Evolutionary conservation across 30 jellyfish, hydroid and myxozoan species (phyloP).

Genomic region (Nemopilema nomurai): DNA sequence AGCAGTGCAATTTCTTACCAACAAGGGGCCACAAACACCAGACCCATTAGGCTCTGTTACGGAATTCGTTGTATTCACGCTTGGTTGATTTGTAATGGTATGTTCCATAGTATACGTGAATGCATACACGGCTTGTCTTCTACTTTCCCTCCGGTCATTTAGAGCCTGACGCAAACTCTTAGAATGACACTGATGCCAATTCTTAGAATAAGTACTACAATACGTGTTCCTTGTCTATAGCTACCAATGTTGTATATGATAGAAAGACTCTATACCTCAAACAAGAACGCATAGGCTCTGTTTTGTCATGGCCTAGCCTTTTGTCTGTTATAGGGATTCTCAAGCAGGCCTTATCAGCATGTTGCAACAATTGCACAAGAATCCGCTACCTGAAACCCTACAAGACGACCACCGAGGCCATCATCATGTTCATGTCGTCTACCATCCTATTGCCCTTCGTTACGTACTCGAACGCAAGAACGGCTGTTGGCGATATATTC

Average conservation of each 20-base stretch:
- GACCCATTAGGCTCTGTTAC: too few species aligned
- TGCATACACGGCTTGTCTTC: too few species aligned
- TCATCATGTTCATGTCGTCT: constrained; percentile 10
- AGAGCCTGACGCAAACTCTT: too few species aligned
- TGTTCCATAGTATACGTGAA: too few species aligned
- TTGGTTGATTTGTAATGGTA: too few species aligned
- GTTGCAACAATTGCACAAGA: constrained; percentile 53
- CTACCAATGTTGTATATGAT: not conserved
- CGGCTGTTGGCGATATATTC: constrained; percentile 27
- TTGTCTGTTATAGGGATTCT: constrained; percentile 30
- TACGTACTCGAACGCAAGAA: constrained; percentile 6
- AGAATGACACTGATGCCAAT: too few species aligned
- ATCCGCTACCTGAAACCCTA: constrained; percentile 34
- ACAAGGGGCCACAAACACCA: not conserved
- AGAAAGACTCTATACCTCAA: not conserved
- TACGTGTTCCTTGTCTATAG: not conserved
- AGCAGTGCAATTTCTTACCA: not conserved
- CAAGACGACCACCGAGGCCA: constrained; percentile 36
- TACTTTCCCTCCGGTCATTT: too few species aligned
- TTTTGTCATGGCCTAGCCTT: not conserved
- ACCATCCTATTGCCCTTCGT: constrained; percentile 39
- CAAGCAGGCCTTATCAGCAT: constrained; percentile 20
- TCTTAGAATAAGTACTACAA: too few species aligned
- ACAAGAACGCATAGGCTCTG: not conserved
- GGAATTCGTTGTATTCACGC: too few species aligned